Conservation (phyloP, 2,888 invertebrate genomes). For the Oscheius sp. region DNA sequence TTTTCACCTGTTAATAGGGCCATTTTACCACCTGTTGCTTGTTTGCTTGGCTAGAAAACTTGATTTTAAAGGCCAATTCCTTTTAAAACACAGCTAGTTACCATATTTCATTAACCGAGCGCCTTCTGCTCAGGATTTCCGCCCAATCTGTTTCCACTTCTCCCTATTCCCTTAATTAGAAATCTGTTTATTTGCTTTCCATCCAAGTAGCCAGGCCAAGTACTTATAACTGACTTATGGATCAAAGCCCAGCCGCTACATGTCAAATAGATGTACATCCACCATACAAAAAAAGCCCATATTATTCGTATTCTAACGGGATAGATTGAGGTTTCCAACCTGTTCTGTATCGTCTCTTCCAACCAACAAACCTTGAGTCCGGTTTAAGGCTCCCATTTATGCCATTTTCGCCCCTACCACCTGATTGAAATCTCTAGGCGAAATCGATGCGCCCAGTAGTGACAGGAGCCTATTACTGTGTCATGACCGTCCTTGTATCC, state of each 20-base stretch:
- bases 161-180: too few relatives aligned
- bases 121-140: too few relatives aligned
- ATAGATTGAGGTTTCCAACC: conserved; percentile 28
- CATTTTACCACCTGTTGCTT: too few relatives aligned
- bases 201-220: conserved; percentile 8
- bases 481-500: conserved; percentile 12
- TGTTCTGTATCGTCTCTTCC: conserved; percentile 17
- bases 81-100: too few relatives aligned
- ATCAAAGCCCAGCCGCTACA: conserved; percentile 9
- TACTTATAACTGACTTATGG: conserved; percentile 24
- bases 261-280: conserved; percentile 1
- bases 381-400: not conserved
- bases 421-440: conserved; percentile 15
- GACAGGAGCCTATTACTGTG: conserved; percentile 28
- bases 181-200: conserved; percentile 22
- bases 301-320: not conserved
- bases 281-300: not conserved
- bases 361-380: conserved; percentile 24
- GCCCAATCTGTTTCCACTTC: too few relatives aligned
- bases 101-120: too few relatives aligned
- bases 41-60: too few relatives aligned
- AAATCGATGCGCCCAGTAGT: not conserved
- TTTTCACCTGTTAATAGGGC: too few relatives aligned
- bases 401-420: not conserved
- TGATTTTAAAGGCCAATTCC: too few relatives aligned